Conservation (phyloP, 2,888 invertebrate species). For the Nipponacmea schrenckii region DNA sequence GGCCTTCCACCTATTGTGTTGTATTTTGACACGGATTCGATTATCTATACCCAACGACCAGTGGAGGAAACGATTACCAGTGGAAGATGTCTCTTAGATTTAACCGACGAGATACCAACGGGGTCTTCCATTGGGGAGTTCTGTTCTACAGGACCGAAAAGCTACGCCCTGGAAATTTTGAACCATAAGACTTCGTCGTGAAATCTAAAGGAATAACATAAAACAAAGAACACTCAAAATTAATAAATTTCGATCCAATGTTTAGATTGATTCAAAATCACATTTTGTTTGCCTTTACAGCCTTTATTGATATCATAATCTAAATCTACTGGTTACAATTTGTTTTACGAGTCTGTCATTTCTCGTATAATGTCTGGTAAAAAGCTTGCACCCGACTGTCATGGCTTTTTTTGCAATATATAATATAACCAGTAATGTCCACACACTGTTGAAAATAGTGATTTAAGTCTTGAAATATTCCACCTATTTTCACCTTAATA, state of each 20-base stretch:
- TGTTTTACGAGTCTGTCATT: no score
- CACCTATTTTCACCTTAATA: no score
- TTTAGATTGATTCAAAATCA: no score
- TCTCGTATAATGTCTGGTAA: background rate
- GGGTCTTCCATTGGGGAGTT: slow-evolving; percentile 44
- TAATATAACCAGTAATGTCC: background rate
- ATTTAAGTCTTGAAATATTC: background rate
- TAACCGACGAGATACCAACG: slow-evolving; percentile 37
- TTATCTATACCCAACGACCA: slow-evolving; percentile 46
- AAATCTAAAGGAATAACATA: slow-evolving; percentile 26
- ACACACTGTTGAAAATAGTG: background rate
- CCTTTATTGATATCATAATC: no score
- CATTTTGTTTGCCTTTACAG: no score
- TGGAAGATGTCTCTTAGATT: slow-evolving; percentile 29
- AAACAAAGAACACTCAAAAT: no score
- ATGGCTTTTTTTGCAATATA: background rate
- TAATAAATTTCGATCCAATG: no score
- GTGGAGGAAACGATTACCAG: slow-evolving; percentile 13
- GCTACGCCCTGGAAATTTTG: slow-evolving; percentile 24
- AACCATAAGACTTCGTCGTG: slow-evolving; percentile 9
- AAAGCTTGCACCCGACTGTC: background rate
- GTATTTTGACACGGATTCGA: slow-evolving; percentile 65
- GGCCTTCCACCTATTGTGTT: no score
- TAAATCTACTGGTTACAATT: no score
- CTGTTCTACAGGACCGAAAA: slow-evolving; percentile 24